Percentiles rank a stretch among this genome's conserved stretches.
Conservation (phyloP, 2,797 vertebrate genomes). For the Meda fulgida region DNA sequence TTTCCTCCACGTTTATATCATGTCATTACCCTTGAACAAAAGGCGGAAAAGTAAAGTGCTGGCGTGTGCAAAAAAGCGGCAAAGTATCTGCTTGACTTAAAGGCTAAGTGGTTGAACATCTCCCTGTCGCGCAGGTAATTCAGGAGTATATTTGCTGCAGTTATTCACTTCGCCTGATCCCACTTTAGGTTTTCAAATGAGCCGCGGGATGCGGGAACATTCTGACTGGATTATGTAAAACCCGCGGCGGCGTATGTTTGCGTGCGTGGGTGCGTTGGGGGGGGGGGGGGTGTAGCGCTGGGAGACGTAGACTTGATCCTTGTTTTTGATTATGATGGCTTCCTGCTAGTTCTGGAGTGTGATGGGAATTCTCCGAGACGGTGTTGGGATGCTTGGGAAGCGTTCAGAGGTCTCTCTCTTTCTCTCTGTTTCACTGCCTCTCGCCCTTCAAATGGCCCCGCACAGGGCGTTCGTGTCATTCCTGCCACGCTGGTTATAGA, state of each 20-base stretch:
- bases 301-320: constrained; percentile 46
- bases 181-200: constrained; percentile 53
- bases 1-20: constrained; percentile 72
- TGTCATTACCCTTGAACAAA: constrained; percentile 77
- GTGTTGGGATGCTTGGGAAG: constrained; percentile 2
- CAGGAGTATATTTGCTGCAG: constrained; percentile 44
- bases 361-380: constrained; percentile 51
- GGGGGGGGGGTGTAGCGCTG: not conserved
- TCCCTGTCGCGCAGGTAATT: constrained; percentile 59
- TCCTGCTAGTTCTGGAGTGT: constrained; percentile 36
- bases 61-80: constrained; percentile 74
- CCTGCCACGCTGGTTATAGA: constrained; percentile 48
- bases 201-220: constrained; percentile 42
- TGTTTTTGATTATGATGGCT: constrained; percentile 56
- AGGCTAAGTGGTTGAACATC: constrained; percentile 76
- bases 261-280: constrained; percentile 6
- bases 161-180: constrained; percentile 54
- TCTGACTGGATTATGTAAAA: constrained; percentile 59
- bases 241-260: not conserved
- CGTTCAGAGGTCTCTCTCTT: not conserved
- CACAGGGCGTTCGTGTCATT: constrained; percentile 33
- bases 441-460: constrained; percentile 44
- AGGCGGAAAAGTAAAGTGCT: constrained; percentile 80
- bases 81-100: constrained; percentile 74
- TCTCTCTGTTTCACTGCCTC: not conserved